phyloP scores from a whole-genome alignment of 2,113 vertebrate species.

The Ancistrus triradiatus region DNA sequence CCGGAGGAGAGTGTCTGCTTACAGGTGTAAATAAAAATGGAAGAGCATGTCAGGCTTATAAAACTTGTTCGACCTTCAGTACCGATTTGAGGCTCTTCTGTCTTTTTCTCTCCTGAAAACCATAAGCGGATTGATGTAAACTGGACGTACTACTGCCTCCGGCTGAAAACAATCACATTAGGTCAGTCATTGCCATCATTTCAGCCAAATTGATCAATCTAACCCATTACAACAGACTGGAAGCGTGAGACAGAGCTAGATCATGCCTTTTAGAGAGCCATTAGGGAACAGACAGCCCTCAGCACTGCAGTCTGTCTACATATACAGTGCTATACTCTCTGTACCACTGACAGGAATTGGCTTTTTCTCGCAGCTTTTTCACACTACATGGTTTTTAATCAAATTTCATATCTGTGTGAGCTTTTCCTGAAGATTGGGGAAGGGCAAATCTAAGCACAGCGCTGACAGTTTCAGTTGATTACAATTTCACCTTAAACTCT shows the following conservation, averaged over 20 bases:
- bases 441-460: too few relatives aligned
- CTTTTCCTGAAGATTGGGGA: too few relatives aligned
- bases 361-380: constrained; percentile 13
- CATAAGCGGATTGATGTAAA: constrained; percentile 1
- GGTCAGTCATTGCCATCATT: constrained; percentile 6
- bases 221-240: constrained; percentile 8
- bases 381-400: not conserved
- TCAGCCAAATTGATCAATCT: constrained; percentile 26
- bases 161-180: constrained; percentile 33
- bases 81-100: not conserved
- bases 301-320: too few relatives aligned
- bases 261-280: constrained; percentile 23
- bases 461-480: too few relatives aligned
- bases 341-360: not conserved
- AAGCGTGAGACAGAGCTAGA: not conserved
- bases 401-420: not conserved
- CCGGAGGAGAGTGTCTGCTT: too few relatives aligned
- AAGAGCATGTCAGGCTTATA: too few relatives aligned
- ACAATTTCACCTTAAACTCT: too few relatives aligned
- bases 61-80: constrained; percentile 1
- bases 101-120: not conserved
- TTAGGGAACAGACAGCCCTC: constrained; percentile 4
- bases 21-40: too few relatives aligned
- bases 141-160: constrained; percentile 2
- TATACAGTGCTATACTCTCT: not conserved